Base-by-base conservation (phyloP, 2,113 vertebrate genomes). In the Heloderma charlesbogerti region DNA sequence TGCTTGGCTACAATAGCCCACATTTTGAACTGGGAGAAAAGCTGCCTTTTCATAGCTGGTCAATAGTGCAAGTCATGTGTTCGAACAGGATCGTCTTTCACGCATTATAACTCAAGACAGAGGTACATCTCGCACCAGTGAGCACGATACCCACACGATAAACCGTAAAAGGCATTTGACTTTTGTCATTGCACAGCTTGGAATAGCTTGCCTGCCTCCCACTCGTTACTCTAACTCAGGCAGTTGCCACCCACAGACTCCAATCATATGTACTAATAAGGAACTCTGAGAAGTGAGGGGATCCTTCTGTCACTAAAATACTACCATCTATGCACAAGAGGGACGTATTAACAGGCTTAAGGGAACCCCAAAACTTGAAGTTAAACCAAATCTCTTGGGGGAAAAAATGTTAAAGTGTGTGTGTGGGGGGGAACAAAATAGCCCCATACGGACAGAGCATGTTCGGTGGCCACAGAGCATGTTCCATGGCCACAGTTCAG, bases 31-130 rank as follows among this genome's bases (percentile, higher is more conserved):
- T 29, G 72, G 48, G 4, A 4, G 45, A 6, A 90, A 87, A 88
- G 10, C 69, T 16, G 60, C 1, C 84, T 82, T 91, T 90, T 90
- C 74, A 57, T 48, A 89, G 72, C 87, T 74, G 82, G 74, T 87
- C 87, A 93, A 54, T 90, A 54, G 34, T 88, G 83, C 69, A 25
- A 93, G 48, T 10, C 69, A 89, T 54, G 43, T 66, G n/a, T 92
- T 91, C 78, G 40, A 90, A 88, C 77, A 87, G 20, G 91, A 31
- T 6, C 88, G 51, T 88, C 29, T 78, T 20, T 85, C 25, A 89
- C 75, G 89, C 93, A 93, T 83, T 91, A 88, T 84, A 87, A 37
- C 37, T 89, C 29, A 43, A 0, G 60, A 37, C 75, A 71, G 60
- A 89, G 54, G 43, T 69, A 48, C 83, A 37, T 67, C 29, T 66